Percentiles rank a stretch among this genome's conserved stretches.
These are phyloP conservation scores for Rousettus madagascariensis DNA, from an alignment of 2,797 vertebrate species.

Conservation along the genomic window DNA sequence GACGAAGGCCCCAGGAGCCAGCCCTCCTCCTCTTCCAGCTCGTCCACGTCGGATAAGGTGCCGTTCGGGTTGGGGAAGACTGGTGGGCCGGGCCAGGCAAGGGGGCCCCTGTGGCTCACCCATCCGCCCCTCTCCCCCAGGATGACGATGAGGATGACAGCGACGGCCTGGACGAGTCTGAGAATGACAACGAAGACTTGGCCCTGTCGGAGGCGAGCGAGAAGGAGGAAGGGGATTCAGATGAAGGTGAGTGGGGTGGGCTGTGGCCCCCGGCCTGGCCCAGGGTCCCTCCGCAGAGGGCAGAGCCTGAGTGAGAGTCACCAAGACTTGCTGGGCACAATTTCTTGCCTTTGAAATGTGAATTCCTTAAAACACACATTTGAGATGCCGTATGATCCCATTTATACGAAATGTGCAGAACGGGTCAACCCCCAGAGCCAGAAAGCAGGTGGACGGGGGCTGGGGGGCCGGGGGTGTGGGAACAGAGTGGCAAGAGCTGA, in stretches of 20 bases:
- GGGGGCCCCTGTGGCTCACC: not conserved
- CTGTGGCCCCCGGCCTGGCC: fast-evolving
- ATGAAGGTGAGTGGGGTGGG: slow-evolving; percentile 87
- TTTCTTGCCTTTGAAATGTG: not conserved
- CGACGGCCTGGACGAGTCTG: slow-evolving; percentile 80
- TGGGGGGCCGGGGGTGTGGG: no score
- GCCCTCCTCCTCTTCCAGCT: slow-evolving; percentile 54
- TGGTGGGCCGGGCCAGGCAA: slow-evolving; percentile 12
- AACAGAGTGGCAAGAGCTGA: fast-evolving
- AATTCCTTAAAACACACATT: no score
- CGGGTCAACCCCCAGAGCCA: not conserved
- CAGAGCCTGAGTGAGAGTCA: not conserved
- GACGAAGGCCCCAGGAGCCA: slow-evolving; percentile 40
- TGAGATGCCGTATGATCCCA: fast-evolving
- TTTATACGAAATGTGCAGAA: fast-evolving
- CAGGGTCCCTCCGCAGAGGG: not conserved
- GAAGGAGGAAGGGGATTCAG: slow-evolving; percentile 91
- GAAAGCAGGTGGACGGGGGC: not conserved
- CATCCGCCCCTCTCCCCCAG: not conserved
- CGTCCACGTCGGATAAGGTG: slow-evolving; percentile 66
- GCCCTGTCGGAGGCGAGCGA: slow-evolving; percentile 87
- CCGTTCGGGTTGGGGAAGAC: fast-evolving
- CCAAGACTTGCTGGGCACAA: not conserved
- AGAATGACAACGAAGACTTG: slow-evolving; percentile 83
- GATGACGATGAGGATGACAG: slow-evolving; percentile 71